phyloP scores from a whole-genome alignment of 2,797 vertebrate species.

The Bovichtus variegatus region DNA sequence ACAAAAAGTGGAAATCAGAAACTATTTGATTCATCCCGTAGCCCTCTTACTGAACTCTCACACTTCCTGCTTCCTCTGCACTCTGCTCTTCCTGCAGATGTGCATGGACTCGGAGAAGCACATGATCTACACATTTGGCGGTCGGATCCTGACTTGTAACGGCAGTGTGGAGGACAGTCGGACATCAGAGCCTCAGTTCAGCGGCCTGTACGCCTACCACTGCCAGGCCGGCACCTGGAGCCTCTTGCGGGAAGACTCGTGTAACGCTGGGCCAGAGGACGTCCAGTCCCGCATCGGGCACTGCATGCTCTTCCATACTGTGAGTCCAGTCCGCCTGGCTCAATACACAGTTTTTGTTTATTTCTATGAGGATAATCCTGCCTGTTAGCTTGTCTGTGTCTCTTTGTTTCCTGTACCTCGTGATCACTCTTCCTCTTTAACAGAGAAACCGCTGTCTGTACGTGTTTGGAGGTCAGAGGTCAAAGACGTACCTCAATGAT shows the following conservation, averaged over 20 bases:
- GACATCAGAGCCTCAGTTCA: constrained; percentile 97
- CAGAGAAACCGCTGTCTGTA: constrained; percentile 98
- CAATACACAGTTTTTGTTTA: background rate
- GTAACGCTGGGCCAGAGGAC: constrained; percentile 97
- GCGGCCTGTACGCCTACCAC: constrained; percentile 95
- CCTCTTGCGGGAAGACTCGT: constrained; percentile 96
- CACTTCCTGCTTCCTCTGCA: background rate
- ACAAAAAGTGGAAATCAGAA: background rate
- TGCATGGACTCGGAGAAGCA: constrained; percentile 99
- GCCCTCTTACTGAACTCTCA: background rate
- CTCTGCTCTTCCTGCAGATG: constrained; percentile 86
- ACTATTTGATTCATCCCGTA: too few species aligned
- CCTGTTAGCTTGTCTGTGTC: background rate
- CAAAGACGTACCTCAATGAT: constrained; percentile 98
- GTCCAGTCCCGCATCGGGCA: constrained; percentile 98
- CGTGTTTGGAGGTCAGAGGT: constrained; percentile 97
- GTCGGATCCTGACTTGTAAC: constrained; percentile 96
- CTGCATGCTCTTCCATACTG: constrained; percentile 98
- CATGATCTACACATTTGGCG: constrained; percentile 99
- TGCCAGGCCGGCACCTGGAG: constrained; percentile 94
- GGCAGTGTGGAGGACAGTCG: constrained; percentile 96
- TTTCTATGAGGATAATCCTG: background rate
- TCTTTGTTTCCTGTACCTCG: constrained; percentile 25
- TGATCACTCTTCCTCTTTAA: background rate
- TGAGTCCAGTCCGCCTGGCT: constrained; percentile 47